Conservation (phyloP, 1,140 invertebrate genomes). For the Heliconius congener region DNA sequence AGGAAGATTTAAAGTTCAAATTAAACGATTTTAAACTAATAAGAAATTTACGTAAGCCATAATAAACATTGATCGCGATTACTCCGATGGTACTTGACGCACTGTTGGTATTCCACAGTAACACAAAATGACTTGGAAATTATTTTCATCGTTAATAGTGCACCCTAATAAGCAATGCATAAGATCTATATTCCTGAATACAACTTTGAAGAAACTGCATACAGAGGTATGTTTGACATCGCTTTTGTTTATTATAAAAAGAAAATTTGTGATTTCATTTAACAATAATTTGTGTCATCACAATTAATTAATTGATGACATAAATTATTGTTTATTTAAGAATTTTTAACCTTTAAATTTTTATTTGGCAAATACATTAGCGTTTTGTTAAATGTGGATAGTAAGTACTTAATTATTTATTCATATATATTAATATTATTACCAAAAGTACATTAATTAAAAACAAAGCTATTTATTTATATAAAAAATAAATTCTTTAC, state of each 20-base stretch:
- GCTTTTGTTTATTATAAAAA: neutral
- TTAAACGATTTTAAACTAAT: neutral
- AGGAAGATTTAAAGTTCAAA: neutral
- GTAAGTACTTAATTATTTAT: neutral
- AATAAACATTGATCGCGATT: neutral
- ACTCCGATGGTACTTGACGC: neutral
- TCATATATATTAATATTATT: neutral
- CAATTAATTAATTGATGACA: too few relatives aligned
- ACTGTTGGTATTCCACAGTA: neutral
- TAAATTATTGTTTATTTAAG: too few relatives aligned
- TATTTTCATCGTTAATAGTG: conserved; percentile 42
- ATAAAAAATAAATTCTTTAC: too few relatives aligned
- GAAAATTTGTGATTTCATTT: neutral
- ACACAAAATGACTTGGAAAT: conserved; percentile 43
- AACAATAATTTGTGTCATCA: too few relatives aligned
- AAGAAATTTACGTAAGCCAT: neutral
- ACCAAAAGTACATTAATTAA: neutral
- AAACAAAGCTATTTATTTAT: too few relatives aligned
- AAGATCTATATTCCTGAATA: conserved; percentile 37
- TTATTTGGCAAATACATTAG: neutral
- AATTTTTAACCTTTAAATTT: neutral
- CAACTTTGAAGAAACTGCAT: conserved; percentile 42
- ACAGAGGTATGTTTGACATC: conserved; percentile 30
- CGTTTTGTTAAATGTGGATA: neutral
- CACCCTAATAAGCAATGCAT: conserved; percentile 38